phyloP scores from a whole-genome alignment of 2,888 invertebrate genomes.

The Trichogramma evanescens region DNA sequence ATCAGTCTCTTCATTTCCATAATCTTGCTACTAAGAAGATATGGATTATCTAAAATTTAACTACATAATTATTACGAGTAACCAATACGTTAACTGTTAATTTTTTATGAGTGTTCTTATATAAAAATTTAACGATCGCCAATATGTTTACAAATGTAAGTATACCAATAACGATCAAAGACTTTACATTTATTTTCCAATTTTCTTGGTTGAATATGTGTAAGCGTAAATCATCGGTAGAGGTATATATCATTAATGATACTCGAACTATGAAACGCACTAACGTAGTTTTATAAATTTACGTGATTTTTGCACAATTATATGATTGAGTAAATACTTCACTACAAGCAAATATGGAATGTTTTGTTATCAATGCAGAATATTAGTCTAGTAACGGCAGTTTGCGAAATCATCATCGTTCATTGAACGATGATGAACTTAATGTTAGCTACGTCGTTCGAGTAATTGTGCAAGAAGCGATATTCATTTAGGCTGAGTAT shows the following conservation, averaged over 20 bases:
- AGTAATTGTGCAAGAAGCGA: slow-evolving; percentile 11
- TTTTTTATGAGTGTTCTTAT: background rate
- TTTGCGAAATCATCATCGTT: background rate
- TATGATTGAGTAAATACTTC: background rate
- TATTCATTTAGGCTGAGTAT: slow-evolving; percentile 20
- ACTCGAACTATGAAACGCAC: background rate
- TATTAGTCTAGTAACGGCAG: slow-evolving; percentile 8
- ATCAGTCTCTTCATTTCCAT: slow-evolving; percentile 20
- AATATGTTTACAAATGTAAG: background rate
- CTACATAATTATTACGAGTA: slow-evolving; percentile 3
- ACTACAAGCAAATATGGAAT: slow-evolving; percentile 18
- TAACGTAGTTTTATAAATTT: background rate
- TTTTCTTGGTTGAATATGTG: background rate
- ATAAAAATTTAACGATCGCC: slow-evolving; percentile 9
- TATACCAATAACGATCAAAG: background rate
- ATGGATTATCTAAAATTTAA: slow-evolving; percentile 4
- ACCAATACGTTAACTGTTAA: slow-evolving; percentile 1
- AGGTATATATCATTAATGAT: background rate
- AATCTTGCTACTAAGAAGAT: slow-evolving; percentile 9
- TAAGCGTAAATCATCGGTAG: background rate
- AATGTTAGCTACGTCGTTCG: background rate
- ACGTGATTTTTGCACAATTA: background rate
- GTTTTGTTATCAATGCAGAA: slow-evolving; percentile 16
- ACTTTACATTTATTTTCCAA: too few relatives aligned
- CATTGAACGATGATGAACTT: background rate